A percentile compares a stretch with the other conserved stretches of the same genome.
Conservation (phyloP, 2,797 vertebrate genomes). For the Sebastes melanostomus region DNA sequence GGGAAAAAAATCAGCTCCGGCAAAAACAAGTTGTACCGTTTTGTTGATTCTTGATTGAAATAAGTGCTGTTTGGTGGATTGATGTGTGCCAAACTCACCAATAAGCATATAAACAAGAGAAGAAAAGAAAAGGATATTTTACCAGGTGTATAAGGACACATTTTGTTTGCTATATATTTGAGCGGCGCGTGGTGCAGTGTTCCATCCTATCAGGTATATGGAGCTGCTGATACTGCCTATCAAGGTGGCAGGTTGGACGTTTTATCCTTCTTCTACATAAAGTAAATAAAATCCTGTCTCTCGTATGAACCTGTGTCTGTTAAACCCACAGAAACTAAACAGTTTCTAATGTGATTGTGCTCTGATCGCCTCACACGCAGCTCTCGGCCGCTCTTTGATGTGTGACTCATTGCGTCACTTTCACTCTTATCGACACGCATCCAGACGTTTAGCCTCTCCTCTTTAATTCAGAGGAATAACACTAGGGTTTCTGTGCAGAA, state of each 20-base stretch:
- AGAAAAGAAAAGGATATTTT: neutral
- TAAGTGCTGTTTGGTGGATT: neutral
- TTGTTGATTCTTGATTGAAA: neutral
- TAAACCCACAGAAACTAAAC: neutral
- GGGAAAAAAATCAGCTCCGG: neutral
- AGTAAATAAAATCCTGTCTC: neutral
- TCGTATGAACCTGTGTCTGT: neutral
- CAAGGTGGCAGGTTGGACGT: neutral
- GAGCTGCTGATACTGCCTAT: neutral
- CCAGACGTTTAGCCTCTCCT: constrained; percentile 40
- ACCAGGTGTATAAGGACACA: neutral
- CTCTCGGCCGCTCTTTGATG: constrained; percentile 43
- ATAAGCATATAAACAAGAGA: neutral
- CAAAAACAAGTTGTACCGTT: too few species aligned
- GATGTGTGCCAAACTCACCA: neutral
- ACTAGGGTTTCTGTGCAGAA: constrained; percentile 7
- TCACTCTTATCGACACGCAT: constrained; percentile 37
- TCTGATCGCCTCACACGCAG: neutral
- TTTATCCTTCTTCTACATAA: neutral
- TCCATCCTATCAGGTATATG: neutral
- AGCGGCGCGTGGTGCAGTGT: neutral
- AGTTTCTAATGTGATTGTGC: neutral
- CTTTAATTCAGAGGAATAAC: constrained; percentile 12
- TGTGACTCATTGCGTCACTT: constrained; percentile 30
- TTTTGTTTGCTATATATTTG: neutral